A percentile compares a stretch with the other conserved stretches of the same genome.
Conservation (phyloP, 37 sponge, comb jelly and placozoan species). For the Hexactinellida sp. region DNA sequence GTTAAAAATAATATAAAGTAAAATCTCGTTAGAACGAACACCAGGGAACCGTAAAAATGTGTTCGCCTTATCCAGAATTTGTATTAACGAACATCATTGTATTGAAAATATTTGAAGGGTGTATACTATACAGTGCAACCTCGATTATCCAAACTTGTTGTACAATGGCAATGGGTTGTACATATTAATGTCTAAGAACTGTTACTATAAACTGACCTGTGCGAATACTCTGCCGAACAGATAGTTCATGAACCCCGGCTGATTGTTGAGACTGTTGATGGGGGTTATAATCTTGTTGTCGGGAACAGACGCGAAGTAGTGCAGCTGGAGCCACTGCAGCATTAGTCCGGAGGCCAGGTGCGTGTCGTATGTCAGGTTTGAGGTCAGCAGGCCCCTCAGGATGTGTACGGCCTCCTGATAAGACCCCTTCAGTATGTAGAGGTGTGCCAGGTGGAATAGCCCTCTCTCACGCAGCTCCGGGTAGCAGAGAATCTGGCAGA, state of each 20-base stretch:
- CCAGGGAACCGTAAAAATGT: too few relatives aligned
- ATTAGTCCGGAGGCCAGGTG: neutral
- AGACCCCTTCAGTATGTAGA: neutral
- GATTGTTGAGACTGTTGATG: neutral
- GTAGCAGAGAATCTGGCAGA: slow-evolving; percentile 3
- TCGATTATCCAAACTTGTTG: too few relatives aligned
- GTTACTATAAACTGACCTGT: neutral
- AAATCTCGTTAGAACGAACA: too few relatives aligned
- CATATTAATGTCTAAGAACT: too few relatives aligned
- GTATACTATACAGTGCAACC: too few relatives aligned
- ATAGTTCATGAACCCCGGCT: slow-evolving; percentile 2
- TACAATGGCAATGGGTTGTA: too few relatives aligned
- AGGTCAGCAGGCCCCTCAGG: neutral
- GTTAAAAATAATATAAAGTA: too few relatives aligned
- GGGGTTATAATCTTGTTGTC: neutral
- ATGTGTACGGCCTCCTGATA: slow-evolving; percentile 8
- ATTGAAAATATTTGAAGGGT: too few relatives aligned
- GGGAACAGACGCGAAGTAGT: slow-evolving; percentile 8
- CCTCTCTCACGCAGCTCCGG: neutral
- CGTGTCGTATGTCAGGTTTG: neutral
- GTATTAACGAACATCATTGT: too few relatives aligned
- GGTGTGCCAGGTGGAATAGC: neutral
- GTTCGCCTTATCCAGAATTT: too few relatives aligned
- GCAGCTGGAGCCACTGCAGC: slow-evolving; percentile 13
- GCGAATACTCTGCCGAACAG: neutral